Base-by-base conservation (phyloP, 37 sponge, comb jelly and placozoan genomes). In the Dysidea cf. avara region DNA sequence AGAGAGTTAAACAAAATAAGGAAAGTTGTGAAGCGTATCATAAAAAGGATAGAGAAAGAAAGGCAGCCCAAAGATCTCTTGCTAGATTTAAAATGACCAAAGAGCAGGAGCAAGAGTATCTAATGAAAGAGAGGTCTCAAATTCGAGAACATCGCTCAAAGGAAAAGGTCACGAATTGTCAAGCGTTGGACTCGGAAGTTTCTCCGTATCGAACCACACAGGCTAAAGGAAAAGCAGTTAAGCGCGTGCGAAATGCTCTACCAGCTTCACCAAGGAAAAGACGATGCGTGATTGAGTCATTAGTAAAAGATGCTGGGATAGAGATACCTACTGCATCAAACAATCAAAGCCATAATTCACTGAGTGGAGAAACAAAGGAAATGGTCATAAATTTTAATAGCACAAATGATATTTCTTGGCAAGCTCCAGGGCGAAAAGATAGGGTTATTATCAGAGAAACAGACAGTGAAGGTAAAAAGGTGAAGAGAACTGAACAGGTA, bases 351-450 rank as follows among this genome's bases (percentile, higher is more conserved):
- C 26, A 31, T n/a, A 12, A 5, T 7, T 4, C 29, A 17, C 17
- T 29, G 52, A 71, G 71, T 50, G 71, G 51, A 71, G 55, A 26
- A 49, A 71, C 21, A 9, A 68, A 17, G 21, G 53, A 34, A 34
- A 14, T 53, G 50, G 71, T 71, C 31, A 21, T 51, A 51, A 22
- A 22, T 33, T 76, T 76, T 22, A 64, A 76, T 36, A n/a, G 38
- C 14, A 78, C 30, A 33, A 52, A 76, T 64, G 77, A 76, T 32
- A 64, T 52, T 34, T 35, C 67, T 12, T 76, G 66, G 77, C 77
- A 76, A 33, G 77, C 77, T 33, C 66, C 66, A 5, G 66, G 77
- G 31, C 39, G 66, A 33, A 76, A 76, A 38, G 77, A 76, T 53
- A 26, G 67, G 36, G 66, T 76, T 14, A 65, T 76, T 29, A 52